Evolutionary conservation across 1,140 invertebrate species (phyloP).

Genomic region (Chionoecetes opilio): DNA sequence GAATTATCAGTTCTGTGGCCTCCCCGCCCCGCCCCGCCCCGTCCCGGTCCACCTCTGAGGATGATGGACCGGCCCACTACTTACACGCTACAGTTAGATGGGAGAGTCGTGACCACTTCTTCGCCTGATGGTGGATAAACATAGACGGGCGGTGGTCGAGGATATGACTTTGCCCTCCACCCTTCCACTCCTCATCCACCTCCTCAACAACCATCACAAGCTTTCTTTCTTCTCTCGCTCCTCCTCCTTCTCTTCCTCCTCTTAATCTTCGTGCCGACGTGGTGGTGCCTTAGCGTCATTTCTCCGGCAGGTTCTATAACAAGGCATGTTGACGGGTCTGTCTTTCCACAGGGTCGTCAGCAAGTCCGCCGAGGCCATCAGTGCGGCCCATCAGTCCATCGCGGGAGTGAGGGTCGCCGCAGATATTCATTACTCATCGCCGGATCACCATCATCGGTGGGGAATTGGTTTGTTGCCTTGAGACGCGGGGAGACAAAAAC

Average conservation of each 20-base stretch:
- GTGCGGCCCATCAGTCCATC: constrained; percentile 29
- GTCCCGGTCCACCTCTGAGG: background rate
- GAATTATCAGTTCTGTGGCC: background rate
- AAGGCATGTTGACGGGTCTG: constrained; percentile 33
- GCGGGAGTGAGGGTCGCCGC: background rate
- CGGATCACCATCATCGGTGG: constrained; percentile 52
- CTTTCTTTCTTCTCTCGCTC: constrained; percentile 11
- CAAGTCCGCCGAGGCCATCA: background rate
- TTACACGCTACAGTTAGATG: constrained; percentile 42
- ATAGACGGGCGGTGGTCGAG: constrained; percentile 20
- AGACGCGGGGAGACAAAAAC: constrained; percentile 8
- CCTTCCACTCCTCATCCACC: background rate
- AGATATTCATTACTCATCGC: constrained; percentile 57
- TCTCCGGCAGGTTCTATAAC: constrained; percentile 47
- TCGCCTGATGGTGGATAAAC: constrained; percentile 46
- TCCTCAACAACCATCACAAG: background rate
- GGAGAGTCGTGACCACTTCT: constrained; percentile 58
- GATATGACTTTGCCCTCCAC: background rate
- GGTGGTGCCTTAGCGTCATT: background rate
- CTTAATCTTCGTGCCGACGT: background rate
- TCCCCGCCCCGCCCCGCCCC: background rate
- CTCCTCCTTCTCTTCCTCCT: background rate
- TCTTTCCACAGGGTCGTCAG: too few species aligned
- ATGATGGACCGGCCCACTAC: constrained; percentile 62
- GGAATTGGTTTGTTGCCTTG: constrained; percentile 47